These are phyloP conservation scores for Laterallus jamaicensis DNA, from an alignment of 2,113 vertebrate genomes.

Conservation along the genomic window DNA sequence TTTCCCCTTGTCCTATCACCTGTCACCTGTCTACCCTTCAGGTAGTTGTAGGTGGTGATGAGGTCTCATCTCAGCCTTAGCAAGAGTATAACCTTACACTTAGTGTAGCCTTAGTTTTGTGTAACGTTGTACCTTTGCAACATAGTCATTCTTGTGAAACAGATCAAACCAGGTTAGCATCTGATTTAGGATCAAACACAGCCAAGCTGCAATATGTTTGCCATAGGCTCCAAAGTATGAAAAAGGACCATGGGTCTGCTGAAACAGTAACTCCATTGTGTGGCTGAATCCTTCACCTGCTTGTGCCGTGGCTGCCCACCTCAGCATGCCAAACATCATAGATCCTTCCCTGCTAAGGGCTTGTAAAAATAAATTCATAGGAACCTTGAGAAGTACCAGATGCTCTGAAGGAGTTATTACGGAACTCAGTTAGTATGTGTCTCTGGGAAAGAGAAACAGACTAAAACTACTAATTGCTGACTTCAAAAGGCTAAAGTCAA, in stretches of 20 bases:
- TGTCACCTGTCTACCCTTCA: no score
- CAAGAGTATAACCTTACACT: no score
- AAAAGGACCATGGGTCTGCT: background rate
- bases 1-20: no score
- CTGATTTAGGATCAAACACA: background rate
- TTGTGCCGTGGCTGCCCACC: background rate
- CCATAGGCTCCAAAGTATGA: background rate
- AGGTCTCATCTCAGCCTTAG: no score
- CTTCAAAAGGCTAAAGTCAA: background rate
- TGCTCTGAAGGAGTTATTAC: background rate
- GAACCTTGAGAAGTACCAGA: background rate
- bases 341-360: background rate
- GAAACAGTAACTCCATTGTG: background rate
- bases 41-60: no score
- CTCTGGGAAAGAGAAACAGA: background rate
- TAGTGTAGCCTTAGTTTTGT: background rate
- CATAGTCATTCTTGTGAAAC: background rate
- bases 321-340: background rate
- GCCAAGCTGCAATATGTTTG: background rate
- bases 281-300: background rate
- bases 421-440: background rate
- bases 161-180: background rate
- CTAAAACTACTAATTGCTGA: background rate
- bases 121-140: background rate
- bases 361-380: background rate